Evolutionary conservation across 2,797 vertebrate genomes (phyloP).

Genomic region (Micrastur ruficollis): DNA sequence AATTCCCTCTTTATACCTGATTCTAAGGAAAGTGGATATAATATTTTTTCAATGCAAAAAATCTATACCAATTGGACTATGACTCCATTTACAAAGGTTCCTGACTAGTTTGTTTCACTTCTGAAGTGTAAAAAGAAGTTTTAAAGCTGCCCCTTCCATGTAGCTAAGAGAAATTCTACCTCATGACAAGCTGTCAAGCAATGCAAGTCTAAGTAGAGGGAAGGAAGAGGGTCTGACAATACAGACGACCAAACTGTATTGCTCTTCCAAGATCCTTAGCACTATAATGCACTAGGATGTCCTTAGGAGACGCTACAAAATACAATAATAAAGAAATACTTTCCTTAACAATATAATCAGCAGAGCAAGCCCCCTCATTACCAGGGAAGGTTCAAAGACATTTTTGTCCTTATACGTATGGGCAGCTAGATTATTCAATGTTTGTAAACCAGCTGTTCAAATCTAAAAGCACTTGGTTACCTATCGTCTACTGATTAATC

Average conservation of each 20-base stretch:
- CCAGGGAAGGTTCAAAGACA: neutral
- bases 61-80: neutral
- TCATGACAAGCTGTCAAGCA: neutral
- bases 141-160: neutral
- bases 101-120: neutral
- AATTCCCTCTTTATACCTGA: neutral
- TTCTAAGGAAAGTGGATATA: neutral
- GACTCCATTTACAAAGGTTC: neutral
- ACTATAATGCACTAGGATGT: neutral
- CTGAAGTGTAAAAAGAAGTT: neutral
- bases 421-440: neutral
- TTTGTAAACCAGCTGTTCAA: neutral
- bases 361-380: neutral
- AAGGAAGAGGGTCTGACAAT: neutral
- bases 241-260: neutral
- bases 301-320: neutral
- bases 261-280: neutral
- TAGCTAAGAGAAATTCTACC: neutral
- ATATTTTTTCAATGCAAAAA: neutral
- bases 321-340: neutral
- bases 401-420: neutral
- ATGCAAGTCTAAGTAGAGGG: neutral
- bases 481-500: neutral
- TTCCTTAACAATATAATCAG: neutral
- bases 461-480: neutral